Percentiles rank a stretch among this genome's conserved stretches.
Conservation (phyloP, 2,797 vertebrate genomes). For the Chaunax sp. region DNA sequence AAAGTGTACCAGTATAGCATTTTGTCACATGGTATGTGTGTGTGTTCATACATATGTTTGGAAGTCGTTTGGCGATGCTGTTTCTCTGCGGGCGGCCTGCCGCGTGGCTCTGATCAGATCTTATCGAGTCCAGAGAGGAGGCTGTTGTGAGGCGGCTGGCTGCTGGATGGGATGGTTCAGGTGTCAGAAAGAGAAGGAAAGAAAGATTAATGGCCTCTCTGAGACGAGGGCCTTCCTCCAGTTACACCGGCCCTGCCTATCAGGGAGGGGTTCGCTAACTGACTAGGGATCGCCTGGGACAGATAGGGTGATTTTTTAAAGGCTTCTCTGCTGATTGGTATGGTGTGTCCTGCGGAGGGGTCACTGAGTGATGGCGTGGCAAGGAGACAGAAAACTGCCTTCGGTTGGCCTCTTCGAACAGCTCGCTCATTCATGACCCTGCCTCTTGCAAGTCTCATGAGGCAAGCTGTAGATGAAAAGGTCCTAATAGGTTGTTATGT, state of each 20-base stretch:
- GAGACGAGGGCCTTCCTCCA: constrained; percentile 68
- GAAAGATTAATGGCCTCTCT: constrained; percentile 83
- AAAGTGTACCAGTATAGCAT: constrained; percentile 38
- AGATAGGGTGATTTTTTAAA: constrained; percentile 67
- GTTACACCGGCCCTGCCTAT: constrained; percentile 54
- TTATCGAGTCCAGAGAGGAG: constrained; percentile 69
- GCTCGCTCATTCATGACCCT: constrained; percentile 70
- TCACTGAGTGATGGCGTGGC: constrained; percentile 73
- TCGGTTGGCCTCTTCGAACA: constrained; percentile 62
- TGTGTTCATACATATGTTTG: constrained; percentile 53
- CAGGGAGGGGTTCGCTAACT: constrained; percentile 59
- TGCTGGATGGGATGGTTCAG: constrained; percentile 72
- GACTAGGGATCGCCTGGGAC: constrained; percentile 67
- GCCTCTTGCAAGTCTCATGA: constrained; percentile 52
- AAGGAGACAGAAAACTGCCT: constrained; percentile 51
- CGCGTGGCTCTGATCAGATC: constrained; percentile 75
- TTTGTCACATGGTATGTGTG: constrained; percentile 31
- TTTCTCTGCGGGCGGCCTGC: constrained; percentile 51
- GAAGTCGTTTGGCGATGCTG: constrained; percentile 50
- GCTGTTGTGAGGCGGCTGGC: constrained; percentile 54
- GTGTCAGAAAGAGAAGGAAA: constrained; percentile 80
- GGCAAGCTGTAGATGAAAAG: constrained; percentile 56
- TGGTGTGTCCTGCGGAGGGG: constrained; percentile 64
- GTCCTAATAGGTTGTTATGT: constrained; percentile 56
- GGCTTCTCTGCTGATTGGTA: constrained; percentile 67